Evolutionary conservation across 2,888 invertebrate species (phyloP).

Genomic region (Dysmachus trigonus): DNA sequence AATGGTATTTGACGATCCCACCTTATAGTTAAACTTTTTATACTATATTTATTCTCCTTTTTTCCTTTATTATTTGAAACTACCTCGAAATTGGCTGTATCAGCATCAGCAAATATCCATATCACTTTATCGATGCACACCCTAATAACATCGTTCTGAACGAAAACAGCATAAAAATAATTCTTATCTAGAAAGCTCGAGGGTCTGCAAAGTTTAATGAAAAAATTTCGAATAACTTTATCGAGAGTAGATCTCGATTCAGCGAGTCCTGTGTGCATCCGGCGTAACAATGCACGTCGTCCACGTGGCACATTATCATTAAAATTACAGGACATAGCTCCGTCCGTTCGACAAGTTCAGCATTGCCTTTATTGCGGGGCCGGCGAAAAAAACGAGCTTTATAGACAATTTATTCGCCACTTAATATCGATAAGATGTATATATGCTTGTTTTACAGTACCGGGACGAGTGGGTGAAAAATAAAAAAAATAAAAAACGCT

Average conservation of each 20-base stretch:
- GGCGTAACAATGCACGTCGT: background rate
- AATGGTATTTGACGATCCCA: no score
- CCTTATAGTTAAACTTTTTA: no score
- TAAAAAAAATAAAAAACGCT: background rate
- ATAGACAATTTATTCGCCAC: constrained; percentile 62
- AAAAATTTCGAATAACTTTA: constrained; percentile 21
- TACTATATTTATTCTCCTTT: no score
- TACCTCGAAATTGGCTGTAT: background rate
- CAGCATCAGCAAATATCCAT: background rate
- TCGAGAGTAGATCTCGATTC: constrained; percentile 5
- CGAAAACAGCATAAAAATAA: background rate
- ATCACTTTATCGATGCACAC: background rate
- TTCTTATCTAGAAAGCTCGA: background rate
- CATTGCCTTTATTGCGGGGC: background rate
- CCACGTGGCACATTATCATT: constrained; percentile 40
- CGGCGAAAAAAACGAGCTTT: constrained; percentile 52
- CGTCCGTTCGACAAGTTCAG: constrained; percentile 28
- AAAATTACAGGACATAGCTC: constrained; percentile 46
- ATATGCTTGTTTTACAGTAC: constrained; percentile 52
- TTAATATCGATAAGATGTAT: constrained; percentile 56
- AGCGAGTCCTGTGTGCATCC: background rate
- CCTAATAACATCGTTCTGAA: background rate
- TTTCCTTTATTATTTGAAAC: background rate
- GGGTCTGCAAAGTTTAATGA: constrained; percentile 4
- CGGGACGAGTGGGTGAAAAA: background rate